These are phyloP conservation scores for Miltochrista miniata DNA, from an alignment of 2,888 invertebrate species.

Conservation along the genomic window DNA sequence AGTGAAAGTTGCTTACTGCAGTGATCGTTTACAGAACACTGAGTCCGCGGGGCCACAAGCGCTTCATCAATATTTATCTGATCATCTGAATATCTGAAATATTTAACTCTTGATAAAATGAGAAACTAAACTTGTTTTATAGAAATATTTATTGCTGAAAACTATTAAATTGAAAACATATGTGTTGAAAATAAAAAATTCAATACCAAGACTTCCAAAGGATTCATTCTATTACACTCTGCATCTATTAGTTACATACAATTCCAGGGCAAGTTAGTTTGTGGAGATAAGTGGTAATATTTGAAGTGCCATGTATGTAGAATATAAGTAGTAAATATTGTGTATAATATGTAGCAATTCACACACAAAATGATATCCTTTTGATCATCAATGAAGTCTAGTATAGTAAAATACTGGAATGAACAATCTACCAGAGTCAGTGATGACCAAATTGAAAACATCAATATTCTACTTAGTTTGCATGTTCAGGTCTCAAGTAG, in stretches of 20 bases:
- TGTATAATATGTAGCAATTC: constrained; percentile 1
- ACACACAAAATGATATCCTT: constrained; percentile 12
- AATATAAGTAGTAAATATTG: constrained; percentile 1
- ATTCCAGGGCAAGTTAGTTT: background rate
- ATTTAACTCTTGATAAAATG: too few species aligned
- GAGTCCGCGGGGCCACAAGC: too few species aligned
- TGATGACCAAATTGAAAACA: constrained; percentile 23
- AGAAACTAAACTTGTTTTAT: background rate
- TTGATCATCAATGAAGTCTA: constrained; percentile 21
- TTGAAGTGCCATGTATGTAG: constrained; percentile 2
- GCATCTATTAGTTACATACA: background rate
- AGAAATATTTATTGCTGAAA: constrained; percentile 7
- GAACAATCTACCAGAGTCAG: constrained; percentile 24
- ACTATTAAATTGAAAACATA: constrained; percentile 25
- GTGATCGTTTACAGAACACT: too few species aligned
- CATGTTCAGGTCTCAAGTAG: constrained; percentile 7
- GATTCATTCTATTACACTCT: too few species aligned
- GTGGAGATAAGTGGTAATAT: constrained; percentile 4
- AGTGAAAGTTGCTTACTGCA: too few species aligned
- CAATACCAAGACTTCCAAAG: constrained; percentile 23
- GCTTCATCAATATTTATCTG: too few species aligned
- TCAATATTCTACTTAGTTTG: constrained; percentile 12
- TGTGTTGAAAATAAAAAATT: constrained; percentile 23
- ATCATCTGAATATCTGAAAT: too few species aligned
- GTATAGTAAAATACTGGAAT: constrained; percentile 25